Conservation (phyloP, 2,797 vertebrate genomes). For the Enteromius treurensis region DNA sequence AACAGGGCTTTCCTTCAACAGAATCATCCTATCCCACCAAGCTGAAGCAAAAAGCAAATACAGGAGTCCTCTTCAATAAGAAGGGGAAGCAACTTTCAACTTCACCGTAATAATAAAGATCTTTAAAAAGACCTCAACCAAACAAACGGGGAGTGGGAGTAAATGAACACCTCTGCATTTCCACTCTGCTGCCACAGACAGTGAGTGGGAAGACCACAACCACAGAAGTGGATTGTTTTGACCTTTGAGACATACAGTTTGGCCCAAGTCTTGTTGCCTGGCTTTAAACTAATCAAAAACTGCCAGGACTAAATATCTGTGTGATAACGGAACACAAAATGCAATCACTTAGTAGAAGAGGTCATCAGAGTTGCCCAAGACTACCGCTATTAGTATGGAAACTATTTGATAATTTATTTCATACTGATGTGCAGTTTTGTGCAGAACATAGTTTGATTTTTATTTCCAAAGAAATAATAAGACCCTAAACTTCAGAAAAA, state of each 20-base stretch:
- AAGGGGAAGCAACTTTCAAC: background rate
- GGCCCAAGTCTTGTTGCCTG: background rate
- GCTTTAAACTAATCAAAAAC: conserved; percentile 25
- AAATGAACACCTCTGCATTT: conserved; percentile 48
- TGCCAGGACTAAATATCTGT: background rate
- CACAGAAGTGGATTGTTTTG: conserved; percentile 35
- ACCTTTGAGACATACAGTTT: conserved; percentile 50
- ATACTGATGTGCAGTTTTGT: background rate
- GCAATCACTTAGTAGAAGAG: background rate
- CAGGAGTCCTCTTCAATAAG: background rate
- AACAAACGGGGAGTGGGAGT: background rate
- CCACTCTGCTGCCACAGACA: background rate
- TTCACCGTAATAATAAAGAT: background rate
- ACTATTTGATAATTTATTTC: background rate
- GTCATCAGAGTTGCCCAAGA: too few relatives aligned
- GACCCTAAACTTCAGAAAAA: background rate
- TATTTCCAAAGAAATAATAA: background rate
- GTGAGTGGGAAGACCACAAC: conserved; percentile 15
- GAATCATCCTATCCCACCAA: background rate
- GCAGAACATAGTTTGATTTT: background rate
- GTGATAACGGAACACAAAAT: background rate
- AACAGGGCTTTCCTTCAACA: conserved; percentile 34
- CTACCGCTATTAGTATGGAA: background rate
- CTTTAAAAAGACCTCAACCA: background rate
- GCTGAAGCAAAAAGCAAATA: conserved; percentile 1